Evolutionary conservation across 2,113 vertebrate genomes (phyloP).

Genomic region (Xiphophorus couchianus): DNA sequence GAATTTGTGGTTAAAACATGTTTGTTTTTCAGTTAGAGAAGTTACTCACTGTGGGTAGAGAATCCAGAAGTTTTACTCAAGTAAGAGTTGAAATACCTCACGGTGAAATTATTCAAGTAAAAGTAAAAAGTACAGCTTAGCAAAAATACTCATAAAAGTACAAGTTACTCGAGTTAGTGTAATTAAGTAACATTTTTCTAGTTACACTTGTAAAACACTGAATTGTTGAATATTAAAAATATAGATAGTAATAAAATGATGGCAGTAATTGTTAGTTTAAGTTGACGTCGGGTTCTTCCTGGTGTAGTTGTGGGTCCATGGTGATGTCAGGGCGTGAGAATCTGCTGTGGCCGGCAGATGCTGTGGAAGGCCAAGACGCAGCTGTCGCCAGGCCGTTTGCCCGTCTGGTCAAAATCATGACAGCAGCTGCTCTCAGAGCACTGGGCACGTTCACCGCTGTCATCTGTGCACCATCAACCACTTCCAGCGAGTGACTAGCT

Average conservation of each 20-base stretch:
- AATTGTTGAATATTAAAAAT: background rate
- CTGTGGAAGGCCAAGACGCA: constrained; percentile 58
- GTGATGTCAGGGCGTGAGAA: constrained; percentile 14
- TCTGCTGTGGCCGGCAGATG: constrained; percentile 55
- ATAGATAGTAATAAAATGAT: background rate
- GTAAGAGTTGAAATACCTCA: no score
- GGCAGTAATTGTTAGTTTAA: background rate
- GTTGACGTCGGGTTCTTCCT: background rate
- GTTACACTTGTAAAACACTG: background rate
- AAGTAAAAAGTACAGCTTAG: no score
- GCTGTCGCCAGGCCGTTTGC: constrained; percentile 64
- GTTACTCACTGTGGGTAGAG: no score
- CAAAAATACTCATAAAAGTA: no score
- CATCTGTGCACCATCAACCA: constrained; percentile 37
- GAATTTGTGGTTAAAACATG: no score
- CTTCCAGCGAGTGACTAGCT: constrained; percentile 25
- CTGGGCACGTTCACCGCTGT: constrained; percentile 31
- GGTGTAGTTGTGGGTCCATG: background rate
- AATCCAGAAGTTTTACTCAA: no score
- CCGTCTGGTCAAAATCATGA: constrained; percentile 65
- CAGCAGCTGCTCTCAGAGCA: constrained; percentile 75
- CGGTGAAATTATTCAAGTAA: no score
- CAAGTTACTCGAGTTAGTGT: no score
- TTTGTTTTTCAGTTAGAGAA: no score
- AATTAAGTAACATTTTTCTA: no score